Percentiles rank a stretch among this genome's conserved stretches.
Evolutionary conservation across 1,140 invertebrate genomes (phyloP).

Genomic region (Zophobas atratus): DNA sequence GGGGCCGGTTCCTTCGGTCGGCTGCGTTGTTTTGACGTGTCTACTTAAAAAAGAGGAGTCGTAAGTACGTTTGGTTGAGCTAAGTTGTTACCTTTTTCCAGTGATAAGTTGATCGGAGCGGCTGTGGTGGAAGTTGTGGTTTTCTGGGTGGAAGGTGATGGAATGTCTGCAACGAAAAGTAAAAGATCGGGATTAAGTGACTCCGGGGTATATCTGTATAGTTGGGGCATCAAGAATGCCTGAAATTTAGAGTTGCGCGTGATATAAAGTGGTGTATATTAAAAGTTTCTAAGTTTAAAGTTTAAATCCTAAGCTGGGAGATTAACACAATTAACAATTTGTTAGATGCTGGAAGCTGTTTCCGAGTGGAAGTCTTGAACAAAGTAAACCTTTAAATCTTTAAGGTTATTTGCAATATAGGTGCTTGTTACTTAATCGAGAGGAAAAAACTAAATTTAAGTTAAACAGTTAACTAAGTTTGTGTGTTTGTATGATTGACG

Average conservation of each 20-base stretch:
- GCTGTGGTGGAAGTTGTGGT: slow-evolving; percentile 56
- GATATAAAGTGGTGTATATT: slow-evolving; percentile 32
- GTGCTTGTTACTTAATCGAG: background rate
- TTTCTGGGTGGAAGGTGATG: slow-evolving; percentile 56
- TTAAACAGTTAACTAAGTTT: too few relatives aligned
- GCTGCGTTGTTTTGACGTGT: slow-evolving; percentile 56
- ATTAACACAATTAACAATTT: slow-evolving; percentile 39
- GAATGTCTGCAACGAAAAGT: slow-evolving; percentile 55
- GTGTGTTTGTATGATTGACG: too few relatives aligned
- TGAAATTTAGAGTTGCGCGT: slow-evolving; percentile 14
- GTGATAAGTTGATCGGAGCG: slow-evolving; percentile 52
- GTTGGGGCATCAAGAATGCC: background rate
- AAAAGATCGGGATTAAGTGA: background rate
- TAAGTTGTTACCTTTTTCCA: slow-evolving; percentile 55
- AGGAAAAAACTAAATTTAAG: background rate
- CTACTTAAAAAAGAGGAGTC: slow-evolving; percentile 48
- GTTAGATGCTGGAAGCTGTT: slow-evolving; percentile 17
- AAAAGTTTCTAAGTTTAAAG: slow-evolving; percentile 34
- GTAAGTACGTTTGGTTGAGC: slow-evolving; percentile 36
- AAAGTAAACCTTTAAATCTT: too few relatives aligned
- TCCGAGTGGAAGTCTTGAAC: background rate
- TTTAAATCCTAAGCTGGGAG: slow-evolving; percentile 23
- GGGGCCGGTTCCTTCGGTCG: slow-evolving; percentile 55
- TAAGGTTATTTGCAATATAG: too few relatives aligned
- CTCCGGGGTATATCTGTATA: too few relatives aligned